Evolutionary conservation across 2,113 vertebrate genomes (phyloP), one percentile per base, ranked within the genome.

Genomic region (Clarias gariepinus): DNA sequence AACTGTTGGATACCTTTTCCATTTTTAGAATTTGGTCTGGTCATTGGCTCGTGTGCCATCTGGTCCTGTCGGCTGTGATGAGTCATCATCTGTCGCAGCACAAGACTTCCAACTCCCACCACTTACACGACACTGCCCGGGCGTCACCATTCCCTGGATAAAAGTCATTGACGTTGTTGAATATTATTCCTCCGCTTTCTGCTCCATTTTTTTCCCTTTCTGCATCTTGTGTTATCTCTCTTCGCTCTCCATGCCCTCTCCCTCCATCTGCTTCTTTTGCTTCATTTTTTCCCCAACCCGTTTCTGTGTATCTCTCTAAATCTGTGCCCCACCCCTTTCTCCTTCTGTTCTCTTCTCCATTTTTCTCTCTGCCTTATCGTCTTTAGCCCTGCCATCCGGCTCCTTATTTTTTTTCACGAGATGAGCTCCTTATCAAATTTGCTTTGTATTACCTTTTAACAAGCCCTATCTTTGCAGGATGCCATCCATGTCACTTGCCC

Each of bases 401-500:
- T 88, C 86, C 89, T 92, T 88, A 71, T 81, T 41, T 47, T 47
- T 41, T 47, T 81, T 25, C 78, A 91, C 89, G 86, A 88, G 91
- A 87, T 91, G 89, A 91, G 89, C 90, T 91, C 88, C 84, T 84
- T 90, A 85, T 92, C 87, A 87, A 84, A 92, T 85, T 30, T 89
- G 83, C 55, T 87, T 91, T 83, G 84, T 91, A 90, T 92, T 90
- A 89, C 87, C 90, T 84, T 90, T 88, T 91, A 94, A 92, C 90
- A 92, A 91, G 89, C 90, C 89, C 83, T 91, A 89, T 92, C 88
- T 90, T 66, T 88, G 90, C 88, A 88, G 88, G 74, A 91, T 88
- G 90, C 93, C 93, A 94, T 91, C 91, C 92, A 91, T 92, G 91
- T 93, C 91, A 90, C 90, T 89, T 90, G 91, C 90, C 90, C 88